Evolutionary conservation across 92 coral and sea anemone species (phyloP), one percentile per base, ranked within the genome.

Genomic region (Parazoanthus atlanticus): DNA sequence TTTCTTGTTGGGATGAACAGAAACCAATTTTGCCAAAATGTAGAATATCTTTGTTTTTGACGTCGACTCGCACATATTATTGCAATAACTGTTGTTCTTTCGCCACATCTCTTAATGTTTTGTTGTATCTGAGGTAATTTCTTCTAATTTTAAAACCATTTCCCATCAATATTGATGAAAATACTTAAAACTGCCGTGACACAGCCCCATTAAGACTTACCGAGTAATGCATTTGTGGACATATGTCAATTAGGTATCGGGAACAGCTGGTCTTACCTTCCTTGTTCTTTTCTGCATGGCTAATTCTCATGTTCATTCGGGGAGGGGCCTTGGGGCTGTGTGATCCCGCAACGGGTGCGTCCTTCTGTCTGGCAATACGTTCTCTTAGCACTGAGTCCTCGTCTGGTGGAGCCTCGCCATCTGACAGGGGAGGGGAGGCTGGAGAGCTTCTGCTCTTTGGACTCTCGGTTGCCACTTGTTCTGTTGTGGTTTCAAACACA

Each of bases 251-350:
- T 16, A 34, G 9, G 43, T 34, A 16, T 32, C 9, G n/a, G 54
- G n/a, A 34, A 38, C 58, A 4, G 47, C 8, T 67, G 29, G 43
- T 34, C 88, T 80, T 84, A 89, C 98, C 94, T 89, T 88, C 94
- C 54, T 91, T 91, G 28, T 76, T 85, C 46, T 69, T 88, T 84
- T 93, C 98, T 2, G 98, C 96, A 70, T 95, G 91, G 65, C 96
- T 95, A 19, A 95, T 90, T 80, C 93, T 93, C 98, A 95, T 95
- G 36, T 95, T 95, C 96, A 95, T 95, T 43, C 78, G 43, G 29
- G 76, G 94, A 56, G 88, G 93, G 8, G 93, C 77, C 65, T 94
- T 94, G 1, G 96, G 91, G 70, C 93, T 92, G 81, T 90, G 74
- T 23, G 95, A 92, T 2, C 89, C 84, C 2, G 94, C 36, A 1